Evolutionary conservation across 2,113 vertebrate species (phyloP), one percentile per base, ranked within the genome.

Genomic region (Cepphus grylle): DNA sequence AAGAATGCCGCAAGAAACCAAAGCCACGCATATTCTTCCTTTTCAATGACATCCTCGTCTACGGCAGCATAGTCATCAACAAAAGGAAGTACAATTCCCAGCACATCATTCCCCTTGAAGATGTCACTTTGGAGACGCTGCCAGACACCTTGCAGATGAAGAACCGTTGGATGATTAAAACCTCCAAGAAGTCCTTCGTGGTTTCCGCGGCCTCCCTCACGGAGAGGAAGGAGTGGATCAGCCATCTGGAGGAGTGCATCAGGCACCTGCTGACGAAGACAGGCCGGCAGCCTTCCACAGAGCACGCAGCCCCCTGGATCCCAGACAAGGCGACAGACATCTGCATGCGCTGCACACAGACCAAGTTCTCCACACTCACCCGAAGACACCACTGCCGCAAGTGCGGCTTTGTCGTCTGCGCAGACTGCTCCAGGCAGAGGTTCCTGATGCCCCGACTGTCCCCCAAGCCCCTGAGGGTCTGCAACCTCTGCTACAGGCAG

Each of bases 131-230:
- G 92, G 99, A 99, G 95, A 96, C 92, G 3, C 93, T 99, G 86
- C 98, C 98, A 1, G 98, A 99, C 58, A 97, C 98, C 16, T 18
- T 94, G 52, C 96, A 94, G 30, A 98, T 99, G 98, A 98, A 96
- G 87, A 99, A 99, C 98, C 99, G 99, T 17, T 99, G 99, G 99
- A 97, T 99, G 97, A 98, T 99, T 86, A 98, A 98, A 87, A 99
- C 99, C 2, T 98, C 99, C 10, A 98, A 98, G 76, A 99, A 99
- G 95, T 99, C 99, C 92, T 99, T 99, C 34, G 98, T 98, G 30
- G 98, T 99, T 76, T 98, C 98, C 0, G 99, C 99, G 0, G 97
- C 98, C 15, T 99, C 99, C 1, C 55, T 84, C 3, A 97, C 98
- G 0, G 99, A 99, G 97, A 98, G 99, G 94, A 97, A 91, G 45